Base-by-base conservation (phyloP, 2,888 invertebrate species). In the Hedychridium roseum region DNA sequence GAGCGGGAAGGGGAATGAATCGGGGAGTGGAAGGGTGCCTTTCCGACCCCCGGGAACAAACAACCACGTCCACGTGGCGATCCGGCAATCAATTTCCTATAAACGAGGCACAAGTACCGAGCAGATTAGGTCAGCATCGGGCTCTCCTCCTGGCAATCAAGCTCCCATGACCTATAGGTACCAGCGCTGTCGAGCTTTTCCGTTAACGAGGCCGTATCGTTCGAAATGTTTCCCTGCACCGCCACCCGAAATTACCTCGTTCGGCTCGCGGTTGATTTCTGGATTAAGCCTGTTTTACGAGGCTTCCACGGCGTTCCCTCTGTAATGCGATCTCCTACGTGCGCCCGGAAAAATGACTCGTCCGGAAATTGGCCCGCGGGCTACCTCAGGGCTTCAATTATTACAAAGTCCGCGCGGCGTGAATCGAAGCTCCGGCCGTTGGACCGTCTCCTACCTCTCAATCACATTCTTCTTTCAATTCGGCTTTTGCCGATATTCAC, bases 41-140 rank as follows among this genome's bases (percentile, higher is more conserved):
- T 11, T 28, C 28, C 28, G 11, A 14, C 28, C 27, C 28, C 3
- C 9, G 28, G n/a, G 9, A 14, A 28, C 18, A 18, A 20, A 18
- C 35, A 12, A 35, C 6, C 12, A 18, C 6, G 18, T 18, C 35
- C 18, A 35, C 18, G 35, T 6, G 35, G 35, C 18, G 17, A 15
- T 35, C 35, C 18, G 18, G 18, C 35, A 35, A 35, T 35, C 35
- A 35, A 35, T 35, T 35, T 16, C 35, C 35, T 35, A 35, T 35
- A 35, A 35, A 35, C 35, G 35, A 35, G 35, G 35, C 11, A n/a
- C n/a, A n/a, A n/a, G n/a, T n/a, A n/a, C n/a, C 18, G 20, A 35
- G 35, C n/a, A 35, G 35, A 35, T 35, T 35, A 35, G 18, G 35
- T n/a, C 12, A 32, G 12, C 32, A 14, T 28, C 28, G 12, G 35